Conservation (phyloP, 2,888 invertebrate genomes). For the Quadriops clusia region DNA sequence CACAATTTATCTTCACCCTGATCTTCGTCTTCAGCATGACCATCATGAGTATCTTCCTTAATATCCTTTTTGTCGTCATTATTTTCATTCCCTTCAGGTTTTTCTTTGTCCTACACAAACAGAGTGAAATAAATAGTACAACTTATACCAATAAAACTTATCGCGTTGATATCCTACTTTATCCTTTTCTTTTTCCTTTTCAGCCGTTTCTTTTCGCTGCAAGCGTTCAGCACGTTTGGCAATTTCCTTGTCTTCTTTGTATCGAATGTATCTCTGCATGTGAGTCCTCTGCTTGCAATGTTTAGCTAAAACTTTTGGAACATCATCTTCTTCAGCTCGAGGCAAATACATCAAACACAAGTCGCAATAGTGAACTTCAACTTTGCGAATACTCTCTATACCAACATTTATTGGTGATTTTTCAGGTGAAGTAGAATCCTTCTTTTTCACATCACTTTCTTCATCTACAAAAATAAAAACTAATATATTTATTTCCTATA, state of each 20-base stretch:
- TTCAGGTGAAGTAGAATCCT: conserved; percentile 33
- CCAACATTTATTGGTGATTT: conserved; percentile 64
- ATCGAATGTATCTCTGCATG: conserved; percentile 63
- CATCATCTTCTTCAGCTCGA: conserved; percentile 45
- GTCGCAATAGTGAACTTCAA: conserved; percentile 71
- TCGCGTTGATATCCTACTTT: too few species aligned
- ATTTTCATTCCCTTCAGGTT: conserved; percentile 18
- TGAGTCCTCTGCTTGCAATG: conserved; percentile 69
- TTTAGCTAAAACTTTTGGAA: conserved; percentile 21
- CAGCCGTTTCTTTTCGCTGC: conserved; percentile 45
- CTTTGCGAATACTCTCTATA: conserved; percentile 62
- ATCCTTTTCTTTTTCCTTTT: conserved; percentile 38
- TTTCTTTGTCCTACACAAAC: conserved; percentile 12
- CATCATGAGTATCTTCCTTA: conserved; percentile 23
- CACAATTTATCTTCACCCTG: conserved; percentile 58
- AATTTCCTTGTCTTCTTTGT: conserved; percentile 64
- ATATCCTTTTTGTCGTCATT: conserved; percentile 16
- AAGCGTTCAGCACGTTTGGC: conserved; percentile 60
- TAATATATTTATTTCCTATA: conserved; percentile 24
- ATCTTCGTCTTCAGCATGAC: conserved; percentile 33
- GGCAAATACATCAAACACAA: conserved; percentile 66
- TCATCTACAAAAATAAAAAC: conserved; percentile 35
- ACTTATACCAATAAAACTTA: background rate
- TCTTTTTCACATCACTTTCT: conserved; percentile 28
- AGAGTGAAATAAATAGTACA: too few species aligned